Conservation (phyloP, 92 coral and sea anemone genomes). For the Diadumene lineata region DNA sequence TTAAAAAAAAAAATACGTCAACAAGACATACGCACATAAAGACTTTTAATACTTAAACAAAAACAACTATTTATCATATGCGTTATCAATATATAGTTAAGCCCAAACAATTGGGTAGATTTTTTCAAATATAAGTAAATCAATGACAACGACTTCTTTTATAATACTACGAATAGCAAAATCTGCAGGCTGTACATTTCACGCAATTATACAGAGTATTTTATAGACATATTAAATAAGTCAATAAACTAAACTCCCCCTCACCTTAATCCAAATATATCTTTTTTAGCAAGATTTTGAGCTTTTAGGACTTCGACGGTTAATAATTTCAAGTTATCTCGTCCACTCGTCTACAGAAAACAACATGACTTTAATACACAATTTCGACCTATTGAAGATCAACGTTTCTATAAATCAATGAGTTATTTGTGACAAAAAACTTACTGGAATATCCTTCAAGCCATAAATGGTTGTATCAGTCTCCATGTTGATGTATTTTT, state of each 20-base stretch:
- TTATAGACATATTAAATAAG: neutral
- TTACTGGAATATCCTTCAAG: slow-evolving; percentile 21
- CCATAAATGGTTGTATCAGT: slow-evolving; percentile 15
- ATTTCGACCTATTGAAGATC: neutral
- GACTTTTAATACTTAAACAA: no score
- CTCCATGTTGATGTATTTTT: neutral
- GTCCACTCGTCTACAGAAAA: slow-evolving; percentile 1
- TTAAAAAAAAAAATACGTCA: no score
- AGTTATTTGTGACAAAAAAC: neutral
- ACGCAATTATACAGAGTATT: neutral
- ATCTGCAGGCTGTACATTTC: no score
- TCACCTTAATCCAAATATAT: slow-evolving; percentile 94
- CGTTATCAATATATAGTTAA: no score
- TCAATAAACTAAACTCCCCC: slow-evolving; percentile 5
- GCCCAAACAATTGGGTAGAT: no score
- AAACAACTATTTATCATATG: no score
- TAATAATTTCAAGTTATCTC: slow-evolving; percentile 47
- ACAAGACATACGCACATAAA: no score
- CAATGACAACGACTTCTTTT: no score
- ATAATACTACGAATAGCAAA: no score
- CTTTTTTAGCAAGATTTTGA: slow-evolving; percentile 81
- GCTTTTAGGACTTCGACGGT: slow-evolving; percentile 70
- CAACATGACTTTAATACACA: neutral
- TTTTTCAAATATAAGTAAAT: no score
- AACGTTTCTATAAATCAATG: neutral